Evolutionary conservation across 2,888 invertebrate genomes (phyloP).

Genomic region (Seira musarum): DNA sequence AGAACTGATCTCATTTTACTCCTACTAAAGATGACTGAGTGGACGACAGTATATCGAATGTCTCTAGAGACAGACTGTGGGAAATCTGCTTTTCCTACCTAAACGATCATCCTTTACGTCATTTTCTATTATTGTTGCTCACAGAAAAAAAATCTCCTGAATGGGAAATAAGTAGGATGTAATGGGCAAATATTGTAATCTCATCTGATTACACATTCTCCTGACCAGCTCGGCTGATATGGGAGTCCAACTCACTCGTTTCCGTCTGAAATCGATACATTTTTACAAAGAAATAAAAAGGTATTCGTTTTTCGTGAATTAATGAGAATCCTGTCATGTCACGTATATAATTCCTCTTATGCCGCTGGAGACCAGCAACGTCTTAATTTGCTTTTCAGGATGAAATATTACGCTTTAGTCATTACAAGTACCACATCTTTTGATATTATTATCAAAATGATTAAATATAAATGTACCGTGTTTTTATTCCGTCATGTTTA

Average conservation of each 20-base stretch:
- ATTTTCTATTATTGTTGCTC: too few species aligned
- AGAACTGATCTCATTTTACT: constrained; percentile 41
- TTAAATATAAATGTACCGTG: too few species aligned
- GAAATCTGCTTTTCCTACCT: not conserved
- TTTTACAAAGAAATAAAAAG: not conserved
- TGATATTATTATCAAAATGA: too few species aligned
- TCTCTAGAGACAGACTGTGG: not conserved
- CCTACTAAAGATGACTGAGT: not conserved
- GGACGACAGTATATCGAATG: not conserved
- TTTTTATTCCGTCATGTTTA: too few species aligned
- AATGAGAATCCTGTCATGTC: constrained; percentile 10
- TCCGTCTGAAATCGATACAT: constrained; percentile 6
- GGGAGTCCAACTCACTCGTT: too few species aligned
- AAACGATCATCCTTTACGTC: not conserved
- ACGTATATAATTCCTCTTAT: not conserved
- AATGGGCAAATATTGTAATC: not conserved
- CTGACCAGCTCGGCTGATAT: too few species aligned
- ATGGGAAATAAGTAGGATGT: not conserved
- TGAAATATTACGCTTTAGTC: not conserved
- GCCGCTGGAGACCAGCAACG: not conserved
- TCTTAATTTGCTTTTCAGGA: constrained; percentile 7
- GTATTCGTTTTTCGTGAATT: not conserved
- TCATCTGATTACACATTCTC: too few species aligned
- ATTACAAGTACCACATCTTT: too few species aligned
- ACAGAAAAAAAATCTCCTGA: not conserved